Evolutionary conservation across 2,113 vertebrate genomes (phyloP).

Genomic region (Castor canadensis): DNA sequence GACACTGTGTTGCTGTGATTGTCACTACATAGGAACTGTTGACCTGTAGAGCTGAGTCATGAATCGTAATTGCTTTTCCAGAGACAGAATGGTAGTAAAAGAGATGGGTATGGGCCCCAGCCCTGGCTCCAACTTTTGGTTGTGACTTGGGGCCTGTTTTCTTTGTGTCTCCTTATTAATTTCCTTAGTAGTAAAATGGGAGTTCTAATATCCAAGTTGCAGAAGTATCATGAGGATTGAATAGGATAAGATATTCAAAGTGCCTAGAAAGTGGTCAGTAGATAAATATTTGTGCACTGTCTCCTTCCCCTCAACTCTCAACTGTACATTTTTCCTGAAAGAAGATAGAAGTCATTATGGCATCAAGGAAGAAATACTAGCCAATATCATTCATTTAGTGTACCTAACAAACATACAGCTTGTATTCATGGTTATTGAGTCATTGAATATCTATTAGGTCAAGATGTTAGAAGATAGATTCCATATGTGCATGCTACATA

Average conservation of each 20-base stretch:
- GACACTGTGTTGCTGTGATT: background rate
- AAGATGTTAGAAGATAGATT: background rate
- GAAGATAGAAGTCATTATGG: background rate
- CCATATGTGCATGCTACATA: background rate
- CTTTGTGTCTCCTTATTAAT: background rate
- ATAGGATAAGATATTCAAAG: background rate
- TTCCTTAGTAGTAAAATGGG: background rate
- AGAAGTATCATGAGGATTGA: background rate
- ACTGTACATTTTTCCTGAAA: background rate
- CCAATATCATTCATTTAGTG: background rate
- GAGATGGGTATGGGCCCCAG: fast-evolving
- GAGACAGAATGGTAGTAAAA: background rate
- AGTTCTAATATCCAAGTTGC: background rate
- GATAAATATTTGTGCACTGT: background rate
- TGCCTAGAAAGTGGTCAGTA: background rate
- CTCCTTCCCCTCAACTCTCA: background rate
- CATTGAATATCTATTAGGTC: background rate
- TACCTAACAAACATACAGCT: background rate
- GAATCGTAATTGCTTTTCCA: background rate
- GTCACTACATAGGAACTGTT: fast-evolving
- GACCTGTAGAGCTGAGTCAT: background rate
- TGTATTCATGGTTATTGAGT: background rate
- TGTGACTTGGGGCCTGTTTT: background rate
- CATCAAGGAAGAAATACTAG: slow-evolving; percentile 16
- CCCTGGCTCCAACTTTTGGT: background rate